Conservation (phyloP, 2,888 invertebrate genomes). For the Alloplasta piceator region DNA sequence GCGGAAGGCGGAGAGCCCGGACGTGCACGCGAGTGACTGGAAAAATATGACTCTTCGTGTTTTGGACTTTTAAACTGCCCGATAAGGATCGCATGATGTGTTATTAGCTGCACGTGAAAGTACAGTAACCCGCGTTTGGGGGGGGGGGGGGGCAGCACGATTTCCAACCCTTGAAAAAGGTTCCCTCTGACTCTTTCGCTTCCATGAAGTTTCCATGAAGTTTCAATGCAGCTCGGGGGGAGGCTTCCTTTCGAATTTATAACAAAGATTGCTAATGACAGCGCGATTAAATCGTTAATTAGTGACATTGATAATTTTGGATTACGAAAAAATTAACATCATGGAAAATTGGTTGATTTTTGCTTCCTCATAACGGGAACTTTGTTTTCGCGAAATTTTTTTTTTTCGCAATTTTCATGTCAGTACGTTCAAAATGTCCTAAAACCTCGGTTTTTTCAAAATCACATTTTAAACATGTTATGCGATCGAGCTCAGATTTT, state of each 20-base stretch:
- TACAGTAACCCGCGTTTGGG: background rate
- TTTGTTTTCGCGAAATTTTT: too few relatives aligned
- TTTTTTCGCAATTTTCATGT: too few relatives aligned
- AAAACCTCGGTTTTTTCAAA: too few relatives aligned
- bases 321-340: too few relatives aligned
- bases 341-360: too few relatives aligned
- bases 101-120: conserved; percentile 62
- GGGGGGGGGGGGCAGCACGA: background rate
- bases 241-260: background rate
- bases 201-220: conserved; percentile 24
- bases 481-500: too few relatives aligned
- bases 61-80: conserved; percentile 57
- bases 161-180: background rate
- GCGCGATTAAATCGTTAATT: too few relatives aligned
- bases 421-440: too few relatives aligned
- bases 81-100: conserved; percentile 61
- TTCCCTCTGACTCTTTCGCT: conserved; percentile 27
- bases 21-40: conserved; percentile 61
- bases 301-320: too few relatives aligned
- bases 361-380: too few relatives aligned
- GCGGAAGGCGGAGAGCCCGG: conserved; percentile 46
- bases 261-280: background rate
- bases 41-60: conserved; percentile 64
- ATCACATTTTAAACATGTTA: too few relatives aligned
- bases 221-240: background rate